These are phyloP conservation scores for Acarapis woodi DNA, from an alignment of 1,140 invertebrate genomes.

Conservation along the genomic window DNA sequence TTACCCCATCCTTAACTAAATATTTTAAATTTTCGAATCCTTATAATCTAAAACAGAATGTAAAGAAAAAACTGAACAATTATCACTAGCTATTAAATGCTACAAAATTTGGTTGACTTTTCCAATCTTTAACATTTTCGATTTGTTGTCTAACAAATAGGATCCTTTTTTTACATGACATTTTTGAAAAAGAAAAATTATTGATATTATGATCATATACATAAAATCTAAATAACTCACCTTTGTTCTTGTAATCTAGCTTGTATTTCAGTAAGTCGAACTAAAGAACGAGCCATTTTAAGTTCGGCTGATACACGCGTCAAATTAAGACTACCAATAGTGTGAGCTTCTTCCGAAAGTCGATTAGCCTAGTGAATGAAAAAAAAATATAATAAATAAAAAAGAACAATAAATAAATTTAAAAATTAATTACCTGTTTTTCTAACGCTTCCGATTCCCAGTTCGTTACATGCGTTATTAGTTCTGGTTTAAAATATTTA, in stretches of 20 bases:
- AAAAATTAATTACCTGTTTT: slow-evolving; percentile 38
- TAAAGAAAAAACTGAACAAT: too few species aligned
- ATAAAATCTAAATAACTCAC: slow-evolving; percentile 22
- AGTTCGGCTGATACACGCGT: slow-evolving; percentile 77
- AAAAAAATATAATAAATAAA: slow-evolving; percentile 6
- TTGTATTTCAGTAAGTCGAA: slow-evolving; percentile 79
- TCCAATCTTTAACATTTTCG: slow-evolving; percentile 54
- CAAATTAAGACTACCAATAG: slow-evolving; percentile 52
- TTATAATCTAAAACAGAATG: too few species aligned
- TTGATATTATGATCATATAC: neutral
- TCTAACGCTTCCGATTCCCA: slow-evolving; percentile 75
- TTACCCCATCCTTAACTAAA: too few species aligned
- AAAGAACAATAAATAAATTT: neutral
- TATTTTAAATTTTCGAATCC: too few species aligned
- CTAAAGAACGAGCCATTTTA: slow-evolving; percentile 71
- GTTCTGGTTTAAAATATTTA: slow-evolving; percentile 64
- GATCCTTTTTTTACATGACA: slow-evolving; percentile 26
- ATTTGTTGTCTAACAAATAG: slow-evolving; percentile 70
- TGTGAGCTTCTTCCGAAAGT: slow-evolving; percentile 49
- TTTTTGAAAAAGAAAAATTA: slow-evolving; percentile 8
- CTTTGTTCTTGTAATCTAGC: slow-evolving; percentile 88
- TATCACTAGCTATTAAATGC: too few species aligned
- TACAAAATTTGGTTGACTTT: too few species aligned
- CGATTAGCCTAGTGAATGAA: slow-evolving; percentile 35
- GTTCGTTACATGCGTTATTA: slow-evolving; percentile 60